Evolutionary conservation across 2,113 vertebrate species (phyloP).

Genomic region (Orycteropus afer): DNA sequence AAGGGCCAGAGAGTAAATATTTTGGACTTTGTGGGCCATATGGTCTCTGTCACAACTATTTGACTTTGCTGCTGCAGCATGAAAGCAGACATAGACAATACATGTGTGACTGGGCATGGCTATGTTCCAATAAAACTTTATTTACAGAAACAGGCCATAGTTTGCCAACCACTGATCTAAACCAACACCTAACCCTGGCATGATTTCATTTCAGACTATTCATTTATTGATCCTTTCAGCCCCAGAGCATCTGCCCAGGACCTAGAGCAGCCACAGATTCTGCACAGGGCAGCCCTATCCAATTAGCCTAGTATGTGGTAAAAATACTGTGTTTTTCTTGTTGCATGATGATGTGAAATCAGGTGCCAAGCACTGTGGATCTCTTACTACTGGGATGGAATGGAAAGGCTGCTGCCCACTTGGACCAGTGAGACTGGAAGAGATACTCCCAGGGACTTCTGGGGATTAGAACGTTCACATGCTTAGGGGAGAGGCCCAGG

Average conservation of each 20-base stretch:
- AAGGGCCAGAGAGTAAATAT: background rate
- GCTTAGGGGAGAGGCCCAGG: background rate
- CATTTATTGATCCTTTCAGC: background rate
- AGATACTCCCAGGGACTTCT: background rate
- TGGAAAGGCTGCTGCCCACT: background rate
- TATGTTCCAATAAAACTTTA: background rate
- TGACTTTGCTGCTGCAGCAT: too few relatives aligned
- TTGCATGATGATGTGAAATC: background rate
- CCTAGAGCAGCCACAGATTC: background rate
- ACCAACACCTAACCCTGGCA: background rate
- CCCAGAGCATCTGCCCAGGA: too few relatives aligned
- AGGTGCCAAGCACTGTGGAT: background rate
- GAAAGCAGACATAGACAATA: too few relatives aligned
- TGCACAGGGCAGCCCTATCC: background rate
- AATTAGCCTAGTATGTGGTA: background rate
- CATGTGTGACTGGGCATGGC: background rate
- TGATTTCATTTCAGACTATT: background rate
- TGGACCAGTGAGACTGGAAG: background rate
- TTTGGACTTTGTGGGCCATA: background rate
- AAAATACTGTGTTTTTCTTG: accelerated
- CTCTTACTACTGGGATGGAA: too few relatives aligned
- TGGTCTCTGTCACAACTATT: background rate
- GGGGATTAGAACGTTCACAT: too few relatives aligned
- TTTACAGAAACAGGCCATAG: background rate
- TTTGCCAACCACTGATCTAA: background rate